A percentile compares a stretch with the other conserved stretches of the same genome.
Conservation (phyloP, 2,888 invertebrate genomes). For the Sinotaia quadrata region DNA sequence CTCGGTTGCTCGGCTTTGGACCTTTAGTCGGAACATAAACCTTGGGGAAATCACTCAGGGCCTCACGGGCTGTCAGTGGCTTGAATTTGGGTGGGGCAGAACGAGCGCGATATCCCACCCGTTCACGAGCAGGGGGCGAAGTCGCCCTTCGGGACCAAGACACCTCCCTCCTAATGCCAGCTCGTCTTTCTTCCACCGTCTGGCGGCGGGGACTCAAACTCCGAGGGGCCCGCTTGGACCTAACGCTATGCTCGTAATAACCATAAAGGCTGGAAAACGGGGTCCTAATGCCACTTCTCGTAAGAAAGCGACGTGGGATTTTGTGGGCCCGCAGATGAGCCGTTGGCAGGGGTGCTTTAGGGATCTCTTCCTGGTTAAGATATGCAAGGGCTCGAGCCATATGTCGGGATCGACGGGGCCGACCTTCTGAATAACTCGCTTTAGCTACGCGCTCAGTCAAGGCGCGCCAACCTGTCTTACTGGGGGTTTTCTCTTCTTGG, state of each 20-base stretch:
- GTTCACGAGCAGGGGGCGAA: constrained; percentile 10
- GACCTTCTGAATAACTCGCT: neutral
- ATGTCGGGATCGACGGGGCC: neutral
- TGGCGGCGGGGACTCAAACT: neutral
- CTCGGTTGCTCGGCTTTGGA: constrained; percentile 32
- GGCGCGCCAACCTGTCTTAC: neutral
- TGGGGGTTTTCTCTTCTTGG: neutral
- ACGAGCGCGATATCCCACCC: constrained; percentile 17
- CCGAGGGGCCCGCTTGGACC: neutral
- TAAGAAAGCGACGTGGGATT: constrained; percentile 17
- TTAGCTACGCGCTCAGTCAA: neutral
- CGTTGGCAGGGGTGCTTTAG: constrained; percentile 26
- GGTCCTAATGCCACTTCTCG: neutral
- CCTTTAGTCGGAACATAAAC: constrained; percentile 34
- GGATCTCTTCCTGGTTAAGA: neutral
- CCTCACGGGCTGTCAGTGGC: constrained; percentile 25
- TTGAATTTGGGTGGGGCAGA: constrained; percentile 28
- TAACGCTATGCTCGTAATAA: neutral
- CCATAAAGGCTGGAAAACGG: neutral
- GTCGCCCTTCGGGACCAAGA: constrained; percentile 4
- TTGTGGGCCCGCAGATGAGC: constrained; percentile 29
- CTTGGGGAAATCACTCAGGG: constrained; percentile 31
- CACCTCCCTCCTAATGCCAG: neutral
- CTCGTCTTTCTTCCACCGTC: neutral
- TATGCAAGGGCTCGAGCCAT: neutral